A percentile compares a stretch with the other conserved stretches of the same genome.
These are phyloP conservation scores for Hafferia zeledoni DNA, from an alignment of 2,797 vertebrate species.

Conservation along the genomic window DNA sequence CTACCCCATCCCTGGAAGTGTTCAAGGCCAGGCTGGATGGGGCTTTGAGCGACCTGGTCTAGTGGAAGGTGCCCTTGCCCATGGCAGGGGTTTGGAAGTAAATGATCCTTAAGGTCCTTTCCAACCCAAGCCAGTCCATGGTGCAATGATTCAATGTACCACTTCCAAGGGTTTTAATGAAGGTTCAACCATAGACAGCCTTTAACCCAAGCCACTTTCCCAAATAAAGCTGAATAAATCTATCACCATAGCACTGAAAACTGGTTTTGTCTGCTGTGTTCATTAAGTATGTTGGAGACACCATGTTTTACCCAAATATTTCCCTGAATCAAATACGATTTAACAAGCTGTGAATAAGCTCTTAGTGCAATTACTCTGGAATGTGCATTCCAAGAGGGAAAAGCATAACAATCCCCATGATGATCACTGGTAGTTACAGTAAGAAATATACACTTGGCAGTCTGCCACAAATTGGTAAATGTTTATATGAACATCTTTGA, in stretches of 20 bases:
- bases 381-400: slow-evolving; percentile 40
- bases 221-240: not conserved
- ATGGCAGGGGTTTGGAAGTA: not conserved
- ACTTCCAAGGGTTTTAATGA: not conserved
- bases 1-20: not conserved
- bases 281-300: not conserved
- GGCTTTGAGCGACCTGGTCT: not conserved
- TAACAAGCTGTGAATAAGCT: slow-evolving; percentile 43
- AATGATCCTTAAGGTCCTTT: not conserved
- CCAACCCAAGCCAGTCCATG: not conserved
- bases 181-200: not conserved
- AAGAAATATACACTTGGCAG: slow-evolving; percentile 50
- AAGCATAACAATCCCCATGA: slow-evolving; percentile 26
- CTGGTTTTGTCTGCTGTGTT: not conserved
- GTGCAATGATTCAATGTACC: not conserved
- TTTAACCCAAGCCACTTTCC: not conserved
- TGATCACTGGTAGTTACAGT: slow-evolving; percentile 26
- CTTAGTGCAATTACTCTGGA: slow-evolving; percentile 48
- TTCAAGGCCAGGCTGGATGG: not conserved
- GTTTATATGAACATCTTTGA: slow-evolving; percentile 43
- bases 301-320: slow-evolving; percentile 23
- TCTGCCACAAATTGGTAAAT: slow-evolving; percentile 30
- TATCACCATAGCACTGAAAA: not conserved
- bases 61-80: not conserved
- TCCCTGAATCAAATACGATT: not conserved